Evolutionary conservation across 2,797 vertebrate genomes (phyloP), one percentile per base, ranked within the genome.

Genomic region (Poecilia picta): DNA sequence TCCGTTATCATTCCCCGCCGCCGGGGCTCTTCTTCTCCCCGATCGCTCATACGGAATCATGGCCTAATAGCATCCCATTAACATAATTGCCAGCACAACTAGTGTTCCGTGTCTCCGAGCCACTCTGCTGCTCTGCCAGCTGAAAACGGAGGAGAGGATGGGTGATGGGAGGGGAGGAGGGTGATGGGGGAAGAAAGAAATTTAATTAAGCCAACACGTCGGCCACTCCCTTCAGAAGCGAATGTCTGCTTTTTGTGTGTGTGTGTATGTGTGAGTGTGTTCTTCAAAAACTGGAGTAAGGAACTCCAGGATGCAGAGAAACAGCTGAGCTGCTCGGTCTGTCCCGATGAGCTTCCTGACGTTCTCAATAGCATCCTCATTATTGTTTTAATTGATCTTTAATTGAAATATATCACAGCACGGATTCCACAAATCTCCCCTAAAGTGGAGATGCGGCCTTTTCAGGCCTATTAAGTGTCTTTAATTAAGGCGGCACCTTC

Each of bases 21-120:
- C 96, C 95, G 96, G 97, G 96, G 96, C 96, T 95, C 95, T 96
- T 95, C 96, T 97, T 97, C 96, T 97, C 97, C 97, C 97, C 96
- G 92, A 95, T 94, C 93, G 89, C 93, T 99, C 97, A 98, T 98
- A 97, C 95, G 96, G 97, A 98, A 97, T 97, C 97, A 97, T 97
- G 97, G 97, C 96, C 97, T 98, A 98, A 98, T 99, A 97, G 97
- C 97, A 97, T 97, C 96, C 97, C 97, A 98, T 99, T 98, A 99
- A 97, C 97, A 97, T 98, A 99, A 99, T 97, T 97, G 97, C 96
- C 96, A 97, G 97, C 97, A 97, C 97, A 97, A 97, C 97, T 96
- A 97, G 97, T 97, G 97, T 97, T 97, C 96, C 96, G 96, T 97
- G 97, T 97, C 97, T 97, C 96, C 94, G 95, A 97, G 96, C 95